Conservation (phyloP, 2,797 vertebrate genomes). For the Monodelphis domestica region DNA sequence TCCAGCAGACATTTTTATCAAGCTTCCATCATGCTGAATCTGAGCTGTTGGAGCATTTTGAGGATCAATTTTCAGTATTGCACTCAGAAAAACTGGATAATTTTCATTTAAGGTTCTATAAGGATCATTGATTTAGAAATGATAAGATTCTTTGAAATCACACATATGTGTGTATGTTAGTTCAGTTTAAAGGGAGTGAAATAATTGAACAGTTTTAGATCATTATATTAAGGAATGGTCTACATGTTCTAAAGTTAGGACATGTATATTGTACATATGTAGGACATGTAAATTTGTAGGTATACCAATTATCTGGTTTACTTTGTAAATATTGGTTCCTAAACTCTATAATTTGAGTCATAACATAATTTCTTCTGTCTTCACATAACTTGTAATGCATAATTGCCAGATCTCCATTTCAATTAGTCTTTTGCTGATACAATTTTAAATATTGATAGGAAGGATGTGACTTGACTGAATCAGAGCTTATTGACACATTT, state of each 20-base stretch:
- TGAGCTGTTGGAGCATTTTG: background rate
- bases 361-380: constrained; percentile 28
- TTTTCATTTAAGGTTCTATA: background rate
- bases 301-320: constrained; percentile 55
- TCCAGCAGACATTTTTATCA: background rate
- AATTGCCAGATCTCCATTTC: constrained; percentile 9
- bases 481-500: background rate
- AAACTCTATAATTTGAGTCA: constrained; percentile 33
- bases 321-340: constrained; percentile 57
- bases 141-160: background rate
- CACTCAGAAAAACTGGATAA: background rate
- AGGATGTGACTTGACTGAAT: constrained; percentile 21
- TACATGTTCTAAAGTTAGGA: constrained; percentile 39
- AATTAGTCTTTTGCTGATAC: constrained; percentile 43
- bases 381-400: constrained; percentile 14
- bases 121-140: background rate
- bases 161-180: background rate
- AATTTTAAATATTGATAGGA: constrained; percentile 3
- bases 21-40: background rate
- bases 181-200: constrained; percentile 3
- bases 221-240: constrained; percentile 3
- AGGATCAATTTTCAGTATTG: background rate
- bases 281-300: too few species aligned
- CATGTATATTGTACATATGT: too few species aligned
- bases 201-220: constrained; percentile 60